Evolutionary conservation across 2,888 invertebrate species (phyloP).

Genomic region (Cheilosia urbana): DNA sequence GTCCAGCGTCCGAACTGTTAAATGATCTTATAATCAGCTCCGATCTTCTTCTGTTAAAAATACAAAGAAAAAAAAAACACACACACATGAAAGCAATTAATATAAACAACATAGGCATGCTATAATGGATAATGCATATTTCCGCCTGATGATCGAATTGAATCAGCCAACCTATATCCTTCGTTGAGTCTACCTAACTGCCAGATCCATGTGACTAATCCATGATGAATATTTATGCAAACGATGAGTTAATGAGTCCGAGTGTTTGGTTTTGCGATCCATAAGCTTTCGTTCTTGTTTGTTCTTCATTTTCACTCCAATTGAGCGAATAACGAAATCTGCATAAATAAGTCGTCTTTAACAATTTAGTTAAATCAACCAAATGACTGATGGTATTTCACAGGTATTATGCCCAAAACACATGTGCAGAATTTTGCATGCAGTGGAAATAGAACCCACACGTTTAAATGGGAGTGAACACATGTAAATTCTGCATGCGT

Average conservation of each 20-base stretch:
- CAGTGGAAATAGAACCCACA: no score
- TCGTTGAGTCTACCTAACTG: neutral
- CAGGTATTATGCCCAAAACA: slow-evolving; percentile 49
- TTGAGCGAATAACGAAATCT: slow-evolving; percentile 20
- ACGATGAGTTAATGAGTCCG: slow-evolving; percentile 37
- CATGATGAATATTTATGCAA: slow-evolving; percentile 54
- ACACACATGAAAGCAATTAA: neutral
- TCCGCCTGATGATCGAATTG: slow-evolving; percentile 8
- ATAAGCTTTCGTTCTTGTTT: slow-evolving; percentile 24
- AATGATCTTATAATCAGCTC: slow-evolving; percentile 91
- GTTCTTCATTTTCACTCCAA: neutral
- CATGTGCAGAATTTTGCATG: no score
- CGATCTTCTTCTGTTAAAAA: slow-evolving; percentile 90
- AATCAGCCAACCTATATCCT: slow-evolving; percentile 10
- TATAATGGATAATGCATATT: slow-evolving; percentile 7
- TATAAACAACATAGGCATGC: neutral
- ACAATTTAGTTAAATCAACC: slow-evolving; percentile 53
- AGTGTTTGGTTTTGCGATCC: slow-evolving; percentile 37
- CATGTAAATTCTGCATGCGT: no score
- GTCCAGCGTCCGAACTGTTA: slow-evolving; percentile 89
- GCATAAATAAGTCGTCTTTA: slow-evolving; percentile 34
- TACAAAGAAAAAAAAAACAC: slow-evolving; percentile 67
- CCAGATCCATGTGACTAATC: neutral
- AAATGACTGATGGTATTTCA: slow-evolving; percentile 55
- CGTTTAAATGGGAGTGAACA: no score